A percentile compares a stretch with the other conserved stretches of the same genome.
Evolutionary conservation across 2,888 invertebrate species (phyloP).

Genomic region (Diaphora mendica): DNA sequence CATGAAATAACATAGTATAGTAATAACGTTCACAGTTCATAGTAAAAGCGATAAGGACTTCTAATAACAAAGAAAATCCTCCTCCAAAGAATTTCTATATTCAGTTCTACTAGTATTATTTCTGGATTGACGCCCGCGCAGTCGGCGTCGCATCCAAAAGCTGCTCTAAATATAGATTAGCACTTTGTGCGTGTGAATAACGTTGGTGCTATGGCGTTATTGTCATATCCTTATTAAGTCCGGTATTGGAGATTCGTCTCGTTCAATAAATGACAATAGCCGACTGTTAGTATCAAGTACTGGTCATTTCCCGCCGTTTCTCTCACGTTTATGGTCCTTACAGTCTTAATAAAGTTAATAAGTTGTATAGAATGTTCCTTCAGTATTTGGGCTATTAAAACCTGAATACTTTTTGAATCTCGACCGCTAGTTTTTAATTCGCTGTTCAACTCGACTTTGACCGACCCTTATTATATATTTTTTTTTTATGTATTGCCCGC

Average conservation of each 20-base stretch:
- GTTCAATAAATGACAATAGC: conserved; percentile 15
- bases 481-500: too few relatives aligned
- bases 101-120: too few relatives aligned
- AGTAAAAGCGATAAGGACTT: background rate
- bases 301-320: background rate
- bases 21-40: too few relatives aligned
- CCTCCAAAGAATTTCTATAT: background rate
- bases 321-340: background rate
- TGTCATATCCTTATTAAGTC: conserved; percentile 53
- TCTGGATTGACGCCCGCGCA: background rate
- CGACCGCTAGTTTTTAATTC: too few relatives aligned
- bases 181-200: conserved; percentile 17
- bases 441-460: too few relatives aligned
- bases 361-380: background rate
- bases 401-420: too few relatives aligned
- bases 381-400: background rate
- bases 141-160: background rate
- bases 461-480: too few relatives aligned
- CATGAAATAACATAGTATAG: too few relatives aligned
- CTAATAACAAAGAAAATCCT: background rate
- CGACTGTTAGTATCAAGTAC: background rate
- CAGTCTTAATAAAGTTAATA: too few relatives aligned
- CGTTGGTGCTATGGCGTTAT: conserved; percentile 30
- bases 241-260: conserved; percentile 30
- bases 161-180: background rate